phyloP scores from a whole-genome alignment of 2,113 vertebrate genomes.

The Dolichotis patagonum region DNA sequence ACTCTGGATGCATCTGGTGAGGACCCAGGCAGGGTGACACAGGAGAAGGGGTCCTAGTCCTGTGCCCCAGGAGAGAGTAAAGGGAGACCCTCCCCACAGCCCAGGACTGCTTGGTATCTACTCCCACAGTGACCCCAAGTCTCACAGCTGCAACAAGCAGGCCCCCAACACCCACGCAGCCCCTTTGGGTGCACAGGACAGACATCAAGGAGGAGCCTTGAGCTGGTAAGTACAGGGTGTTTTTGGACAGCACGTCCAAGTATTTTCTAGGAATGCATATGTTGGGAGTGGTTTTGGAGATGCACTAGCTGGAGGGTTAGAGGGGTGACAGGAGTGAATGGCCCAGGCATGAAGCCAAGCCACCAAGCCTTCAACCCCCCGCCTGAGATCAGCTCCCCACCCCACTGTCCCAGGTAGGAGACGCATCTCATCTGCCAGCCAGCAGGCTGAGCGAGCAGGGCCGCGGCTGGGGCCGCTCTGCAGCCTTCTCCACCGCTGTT shows the following conservation, averaged over 20 bases:
- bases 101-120: not conserved
- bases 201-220: fast-evolving
- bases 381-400: not conserved
- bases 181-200: not conserved
- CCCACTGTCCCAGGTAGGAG: not conserved
- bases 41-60: not conserved
- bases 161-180: fast-evolving
- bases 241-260: not conserved
- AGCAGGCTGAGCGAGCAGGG: not conserved
- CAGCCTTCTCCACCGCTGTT: fast-evolving
- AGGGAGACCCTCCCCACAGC: not conserved
- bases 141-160: not conserved
- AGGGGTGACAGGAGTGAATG: fast-evolving
- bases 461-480: not conserved
- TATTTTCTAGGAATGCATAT: fast-evolving
- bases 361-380: not conserved
- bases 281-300: not conserved
- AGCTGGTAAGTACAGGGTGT: not conserved
- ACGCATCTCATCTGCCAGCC: not conserved
- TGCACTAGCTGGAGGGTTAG: fast-evolving
- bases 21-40: not conserved
- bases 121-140: fast-evolving
- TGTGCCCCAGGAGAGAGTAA: not conserved
- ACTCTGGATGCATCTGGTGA: not conserved
- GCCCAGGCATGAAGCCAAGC: not conserved